These are phyloP conservation scores for Patagioenas fasciata DNA, from an alignment of 2,113 vertebrate genomes.

Conservation along the genomic window DNA sequence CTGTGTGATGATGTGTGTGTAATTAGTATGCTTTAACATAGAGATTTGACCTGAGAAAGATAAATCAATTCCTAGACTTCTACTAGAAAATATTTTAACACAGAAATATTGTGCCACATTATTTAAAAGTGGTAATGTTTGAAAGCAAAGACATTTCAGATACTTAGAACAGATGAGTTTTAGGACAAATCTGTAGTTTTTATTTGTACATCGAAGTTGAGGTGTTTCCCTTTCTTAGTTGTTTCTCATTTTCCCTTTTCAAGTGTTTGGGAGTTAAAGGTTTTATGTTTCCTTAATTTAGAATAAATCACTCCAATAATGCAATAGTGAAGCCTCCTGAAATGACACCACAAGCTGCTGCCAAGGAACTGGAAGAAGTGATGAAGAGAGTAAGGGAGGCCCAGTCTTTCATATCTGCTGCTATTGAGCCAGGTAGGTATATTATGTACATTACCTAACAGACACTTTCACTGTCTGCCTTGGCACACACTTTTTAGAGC, in stretches of 20 bases:
- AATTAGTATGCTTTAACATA: neutral
- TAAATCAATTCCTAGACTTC: neutral
- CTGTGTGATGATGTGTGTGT: neutral
- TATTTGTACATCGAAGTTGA: accelerated
- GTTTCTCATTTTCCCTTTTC: neutral
- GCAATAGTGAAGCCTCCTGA: conserved; percentile 98
- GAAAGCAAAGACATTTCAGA: neutral
- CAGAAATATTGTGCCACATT: accelerated
- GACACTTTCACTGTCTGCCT: neutral
- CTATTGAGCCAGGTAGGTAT: conserved; percentile 89
- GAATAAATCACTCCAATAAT: conserved; percentile 99
- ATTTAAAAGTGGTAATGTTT: neutral
- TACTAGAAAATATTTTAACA: neutral
- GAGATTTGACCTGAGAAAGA: neutral
- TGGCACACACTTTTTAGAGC: neutral
- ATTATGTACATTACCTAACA: neutral
- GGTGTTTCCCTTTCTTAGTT: neutral
- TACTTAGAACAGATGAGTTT: neutral
- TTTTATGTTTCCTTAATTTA: conserved; percentile 59
- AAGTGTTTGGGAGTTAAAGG: neutral
- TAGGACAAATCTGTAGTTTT: neutral
- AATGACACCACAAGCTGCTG: conserved; percentile 94
- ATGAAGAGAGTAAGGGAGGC: conserved; percentile 95
- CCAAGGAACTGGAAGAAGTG: conserved; percentile 92
- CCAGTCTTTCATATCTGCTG: conserved; percentile 91